Evolutionary conservation across 2,888 invertebrate genomes (phyloP).

Genomic region (Tribolium freemani): DNA sequence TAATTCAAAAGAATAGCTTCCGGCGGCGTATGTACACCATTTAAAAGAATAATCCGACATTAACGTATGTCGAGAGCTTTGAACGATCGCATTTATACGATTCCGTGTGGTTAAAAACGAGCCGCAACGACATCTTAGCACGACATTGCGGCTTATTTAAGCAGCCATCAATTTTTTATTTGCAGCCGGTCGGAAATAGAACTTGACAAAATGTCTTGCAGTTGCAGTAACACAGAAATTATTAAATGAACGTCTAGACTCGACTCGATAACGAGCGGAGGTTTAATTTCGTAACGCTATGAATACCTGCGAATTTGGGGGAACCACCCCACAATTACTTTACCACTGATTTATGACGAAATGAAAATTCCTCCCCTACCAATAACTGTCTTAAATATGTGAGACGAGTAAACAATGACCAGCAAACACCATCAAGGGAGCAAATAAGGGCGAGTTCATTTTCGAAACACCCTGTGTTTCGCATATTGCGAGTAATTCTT

Average conservation of each 20-base stretch:
- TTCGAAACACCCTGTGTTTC: conserved; percentile 7
- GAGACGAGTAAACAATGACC: conserved; percentile 7
- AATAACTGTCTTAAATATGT: conserved; percentile 22
- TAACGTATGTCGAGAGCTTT: conserved; percentile 12
- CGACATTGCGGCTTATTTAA: conserved; percentile 33
- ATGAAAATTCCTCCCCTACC: conserved; percentile 11
- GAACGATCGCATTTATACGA: conserved; percentile 5
- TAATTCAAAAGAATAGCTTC: background rate
- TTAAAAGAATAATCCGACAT: background rate
- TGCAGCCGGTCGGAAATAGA: conserved; percentile 27
- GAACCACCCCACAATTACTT: background rate
- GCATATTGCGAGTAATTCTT: conserved; percentile 36
- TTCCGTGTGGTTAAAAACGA: conserved; percentile 18
- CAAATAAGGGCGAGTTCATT: conserved; percentile 1
- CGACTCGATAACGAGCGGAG: background rate
- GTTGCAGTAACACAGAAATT: conserved; percentile 8
- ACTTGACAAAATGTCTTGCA: conserved; percentile 24
- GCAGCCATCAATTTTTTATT: conserved; percentile 19
- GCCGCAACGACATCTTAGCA: conserved; percentile 17
- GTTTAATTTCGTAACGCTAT: too few species aligned
- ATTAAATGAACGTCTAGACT: conserved; percentile 18
- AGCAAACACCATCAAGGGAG: conserved; percentile 1
- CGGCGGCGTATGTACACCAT: background rate
- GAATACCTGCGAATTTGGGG: background rate
- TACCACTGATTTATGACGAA: conserved; percentile 1